Evolutionary conservation across 2,888 invertebrate genomes (phyloP), one percentile per base, ranked within the genome.

Genomic region (Calliphora vomitoria): DNA sequence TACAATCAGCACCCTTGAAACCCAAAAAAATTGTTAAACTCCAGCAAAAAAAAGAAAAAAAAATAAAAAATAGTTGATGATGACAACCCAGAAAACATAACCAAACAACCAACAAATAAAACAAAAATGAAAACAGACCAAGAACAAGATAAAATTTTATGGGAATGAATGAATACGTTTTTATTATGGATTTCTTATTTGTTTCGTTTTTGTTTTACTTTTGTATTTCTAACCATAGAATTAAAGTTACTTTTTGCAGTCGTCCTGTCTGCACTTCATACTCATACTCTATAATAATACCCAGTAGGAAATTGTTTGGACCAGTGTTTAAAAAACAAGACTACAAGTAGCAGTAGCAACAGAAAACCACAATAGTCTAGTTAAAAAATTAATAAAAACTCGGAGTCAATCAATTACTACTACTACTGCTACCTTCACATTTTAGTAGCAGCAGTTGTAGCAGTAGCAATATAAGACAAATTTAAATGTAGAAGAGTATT

Each of bases 131-230:
- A 69, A 72, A 78, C 81, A 78, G 76, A 82, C 71, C 81, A 86
- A 78, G 50, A 86, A 86, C 81, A 78, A 76, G 85, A 86, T 86
- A 86, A 86, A 47, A 58, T 66, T 83, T 86, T 83, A 86, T 83
- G 83, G 83, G 83, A 86, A 86, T 86, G 83, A 86, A 86, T 86
- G 79, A 86, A 80, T 83, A 83, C 75, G 83, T 86, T 86, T 86
- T 83, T 80, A 86, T 86, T 86, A 86, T 83, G 83, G 86, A 86
- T 83, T 86, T 80, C 68, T 83, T 71, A 71, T 78, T 83, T 68
- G 58, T 74, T 71, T 55, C 35, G 25, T 11, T 74, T 79, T 60
- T 69, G 1, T 74, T 71, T 55, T 47, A 38, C 15, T 74, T 79
- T 60, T 69, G 1, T 44, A 81, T 75, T 81, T 85, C 75, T 81